Percentiles rank a stretch among this genome's conserved stretches.
Evolutionary conservation across 2,797 vertebrate species (phyloP).

Genomic region (Scyliorhinus canicula): DNA sequence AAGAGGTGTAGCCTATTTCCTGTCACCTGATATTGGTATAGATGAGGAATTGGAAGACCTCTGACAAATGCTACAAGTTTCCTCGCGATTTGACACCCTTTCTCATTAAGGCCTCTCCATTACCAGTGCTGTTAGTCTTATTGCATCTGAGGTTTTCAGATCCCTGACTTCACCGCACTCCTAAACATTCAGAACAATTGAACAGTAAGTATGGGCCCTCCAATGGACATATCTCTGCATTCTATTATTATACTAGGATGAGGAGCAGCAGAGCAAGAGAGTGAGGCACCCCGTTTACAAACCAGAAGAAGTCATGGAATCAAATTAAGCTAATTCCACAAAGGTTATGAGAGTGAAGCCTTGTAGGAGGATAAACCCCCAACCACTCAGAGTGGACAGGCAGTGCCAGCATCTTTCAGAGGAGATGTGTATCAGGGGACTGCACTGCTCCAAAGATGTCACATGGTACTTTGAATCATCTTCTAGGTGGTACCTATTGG

Average conservation of each 20-base stretch:
- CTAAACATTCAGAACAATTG: neutral
- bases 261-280: neutral
- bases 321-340: neutral
- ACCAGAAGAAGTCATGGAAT: too few relatives aligned
- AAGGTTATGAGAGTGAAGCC: neutral
- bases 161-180: neutral
- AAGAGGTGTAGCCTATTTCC: neutral
- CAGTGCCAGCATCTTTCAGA: neutral
- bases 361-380: neutral
- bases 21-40: neutral
- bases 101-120: neutral
- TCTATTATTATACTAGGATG: neutral
- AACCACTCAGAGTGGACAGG: neutral
- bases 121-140: neutral
- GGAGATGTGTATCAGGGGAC: neutral
- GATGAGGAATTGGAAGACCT: neutral
- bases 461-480: neutral
- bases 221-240: neutral
- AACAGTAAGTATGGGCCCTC: neutral
- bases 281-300: neutral
- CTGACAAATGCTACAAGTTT: neutral
- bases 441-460: neutral
- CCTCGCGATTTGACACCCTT: neutral
- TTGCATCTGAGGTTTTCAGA: neutral
- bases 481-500: neutral